Conservation (phyloP, 2,797 vertebrate species). For the Sebastes ruberrimus region DNA sequence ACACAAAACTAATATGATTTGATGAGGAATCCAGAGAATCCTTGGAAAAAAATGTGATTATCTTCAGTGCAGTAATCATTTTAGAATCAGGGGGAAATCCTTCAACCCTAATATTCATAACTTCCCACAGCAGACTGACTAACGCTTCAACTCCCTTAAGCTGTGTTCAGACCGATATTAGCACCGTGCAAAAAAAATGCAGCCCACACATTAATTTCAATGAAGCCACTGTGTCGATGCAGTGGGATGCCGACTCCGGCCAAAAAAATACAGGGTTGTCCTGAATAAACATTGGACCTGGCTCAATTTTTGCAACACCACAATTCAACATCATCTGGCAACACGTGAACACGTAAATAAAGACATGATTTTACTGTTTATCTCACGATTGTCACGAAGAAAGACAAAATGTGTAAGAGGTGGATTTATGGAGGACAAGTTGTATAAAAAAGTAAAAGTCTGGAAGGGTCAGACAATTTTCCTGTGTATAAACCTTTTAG, state of each 20-base stretch:
- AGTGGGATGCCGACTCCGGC: neutral
- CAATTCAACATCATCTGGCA: neutral
- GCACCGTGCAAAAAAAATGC: neutral
- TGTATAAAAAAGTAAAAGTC: neutral
- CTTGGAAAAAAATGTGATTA: neutral
- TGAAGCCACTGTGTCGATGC: neutral
- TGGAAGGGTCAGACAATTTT: neutral
- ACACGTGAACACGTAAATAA: neutral
- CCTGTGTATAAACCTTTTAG: neutral
- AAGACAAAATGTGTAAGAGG: neutral
- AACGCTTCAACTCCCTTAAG: neutral
- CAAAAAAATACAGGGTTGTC: neutral
- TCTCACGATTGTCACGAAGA: neutral
- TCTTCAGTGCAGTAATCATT: neutral
- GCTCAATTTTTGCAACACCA: neutral
- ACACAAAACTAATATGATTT: neutral
- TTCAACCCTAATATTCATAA: neutral
- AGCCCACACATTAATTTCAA: neutral
- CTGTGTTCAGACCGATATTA: neutral
- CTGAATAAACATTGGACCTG: neutral
- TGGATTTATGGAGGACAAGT: neutral
- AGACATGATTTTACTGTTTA: neutral
- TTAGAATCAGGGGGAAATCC: neutral
- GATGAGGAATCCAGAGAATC: neutral
- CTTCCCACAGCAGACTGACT: neutral